Evolutionary conservation across 2,888 invertebrate species (phyloP).

Genomic region (Spodoptera littoralis): DNA sequence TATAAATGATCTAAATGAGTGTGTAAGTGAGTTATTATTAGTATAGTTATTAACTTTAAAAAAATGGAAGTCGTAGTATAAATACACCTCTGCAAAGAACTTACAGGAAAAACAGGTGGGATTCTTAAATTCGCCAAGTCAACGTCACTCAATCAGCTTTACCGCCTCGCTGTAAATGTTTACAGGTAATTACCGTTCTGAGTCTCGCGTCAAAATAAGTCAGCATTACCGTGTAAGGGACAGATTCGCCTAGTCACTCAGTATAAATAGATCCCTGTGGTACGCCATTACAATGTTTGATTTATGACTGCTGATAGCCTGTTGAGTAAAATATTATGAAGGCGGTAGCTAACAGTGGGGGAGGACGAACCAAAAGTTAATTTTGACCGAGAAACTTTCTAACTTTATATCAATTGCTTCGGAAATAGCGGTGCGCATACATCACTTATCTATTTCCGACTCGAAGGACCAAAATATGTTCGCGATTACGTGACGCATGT

Average conservation of each 20-base stretch:
- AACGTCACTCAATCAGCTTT: constrained; percentile 24
- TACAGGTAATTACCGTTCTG: constrained; percentile 34
- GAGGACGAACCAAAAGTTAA: constrained; percentile 36
- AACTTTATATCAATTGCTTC: constrained; percentile 10
- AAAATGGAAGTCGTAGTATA: too few relatives aligned
- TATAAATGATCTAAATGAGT: too few relatives aligned
- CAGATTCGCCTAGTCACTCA: constrained; percentile 72
- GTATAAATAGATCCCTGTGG: constrained; percentile 79
- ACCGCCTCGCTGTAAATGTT: constrained; percentile 29
- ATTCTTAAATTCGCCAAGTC: constrained; percentile 22
- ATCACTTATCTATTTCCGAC: constrained; percentile 18
- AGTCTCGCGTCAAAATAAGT: constrained; percentile 60
- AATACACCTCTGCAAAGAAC: too few relatives aligned
- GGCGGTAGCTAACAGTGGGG: constrained; percentile 38
- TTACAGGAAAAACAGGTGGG: too few relatives aligned
- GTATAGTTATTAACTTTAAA: too few relatives aligned
- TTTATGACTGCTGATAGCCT: constrained; percentile 76
- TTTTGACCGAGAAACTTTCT: constrained; percentile 23
- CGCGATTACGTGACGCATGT: background rate
- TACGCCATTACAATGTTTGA: constrained; percentile 74
- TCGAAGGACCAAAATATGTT: constrained; percentile 13
- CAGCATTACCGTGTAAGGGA: constrained; percentile 51
- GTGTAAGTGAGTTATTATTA: too few relatives aligned
- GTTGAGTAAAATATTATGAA: constrained; percentile 66
- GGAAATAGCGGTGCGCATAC: constrained; percentile 11